Percentiles rank a stretch among this genome's conserved stretches.
Conservation (phyloP, 2,113 vertebrate genomes). For the Varanus salvator region DNA sequence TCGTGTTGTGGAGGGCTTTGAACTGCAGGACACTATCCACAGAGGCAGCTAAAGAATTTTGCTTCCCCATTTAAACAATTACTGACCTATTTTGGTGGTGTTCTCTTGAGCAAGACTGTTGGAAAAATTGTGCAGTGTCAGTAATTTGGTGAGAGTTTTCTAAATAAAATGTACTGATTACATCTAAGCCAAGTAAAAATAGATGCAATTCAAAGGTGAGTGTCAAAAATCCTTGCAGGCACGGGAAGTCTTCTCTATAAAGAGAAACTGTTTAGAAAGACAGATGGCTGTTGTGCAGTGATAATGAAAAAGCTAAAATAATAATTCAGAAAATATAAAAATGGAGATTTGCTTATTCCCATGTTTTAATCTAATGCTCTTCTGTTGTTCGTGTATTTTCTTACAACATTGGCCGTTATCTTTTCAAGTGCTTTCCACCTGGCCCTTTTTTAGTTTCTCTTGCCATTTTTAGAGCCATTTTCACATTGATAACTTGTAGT, state of each 20-base stretch:
- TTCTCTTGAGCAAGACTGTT: neutral
- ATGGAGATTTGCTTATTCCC: neutral
- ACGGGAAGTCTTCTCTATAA: neutral
- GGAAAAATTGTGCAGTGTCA: conserved; percentile 23
- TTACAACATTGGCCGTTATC: neutral
- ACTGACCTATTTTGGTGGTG: conserved; percentile 19
- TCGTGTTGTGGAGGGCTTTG: neutral
- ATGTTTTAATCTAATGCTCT: neutral
- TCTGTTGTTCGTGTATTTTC: neutral
- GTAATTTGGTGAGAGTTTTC: conserved; percentile 4
- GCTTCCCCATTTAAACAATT: conserved; percentile 5
- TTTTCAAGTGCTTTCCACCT: neutral
- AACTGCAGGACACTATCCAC: neutral
- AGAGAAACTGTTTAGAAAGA: conserved; percentile 1
- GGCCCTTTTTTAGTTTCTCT: neutral
- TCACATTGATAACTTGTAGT: neutral
- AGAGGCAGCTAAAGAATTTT: neutral
- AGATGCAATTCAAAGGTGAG: conserved; percentile 9
- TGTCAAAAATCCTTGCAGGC: conserved; percentile 6
- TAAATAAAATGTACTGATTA: conserved; percentile 19
- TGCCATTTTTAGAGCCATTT: neutral
- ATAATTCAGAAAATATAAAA: neutral
- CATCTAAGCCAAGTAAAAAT: conserved; percentile 19
- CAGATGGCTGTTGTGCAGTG: neutral
- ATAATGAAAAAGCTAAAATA: neutral